These are phyloP conservation scores for Neomorphus geoffroyi DNA, from an alignment of 2,797 vertebrate species.

Conservation along the genomic window DNA sequence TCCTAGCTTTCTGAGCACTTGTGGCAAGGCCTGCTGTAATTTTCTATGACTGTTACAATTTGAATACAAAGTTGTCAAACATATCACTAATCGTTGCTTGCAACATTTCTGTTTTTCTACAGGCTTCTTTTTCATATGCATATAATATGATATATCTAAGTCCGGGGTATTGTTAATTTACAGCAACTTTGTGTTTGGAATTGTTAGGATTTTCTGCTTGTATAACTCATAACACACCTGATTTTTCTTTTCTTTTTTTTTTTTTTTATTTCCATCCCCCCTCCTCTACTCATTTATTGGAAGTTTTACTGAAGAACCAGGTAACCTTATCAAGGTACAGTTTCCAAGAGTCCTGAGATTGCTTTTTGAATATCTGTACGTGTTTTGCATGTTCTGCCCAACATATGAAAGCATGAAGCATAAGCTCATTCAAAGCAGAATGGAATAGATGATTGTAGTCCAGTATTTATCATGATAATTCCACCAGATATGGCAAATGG, in stretches of 20 bases:
- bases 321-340: not conserved
- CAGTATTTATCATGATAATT: not conserved
- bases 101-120: conserved; percentile 40
- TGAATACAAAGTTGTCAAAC: conserved; percentile 39
- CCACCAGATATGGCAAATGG: not conserved
- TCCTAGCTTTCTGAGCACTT: not conserved
- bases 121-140: not conserved
- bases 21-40: conserved; percentile 10
- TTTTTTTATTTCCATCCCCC: too few relatives aligned
- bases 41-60: conserved; percentile 17
- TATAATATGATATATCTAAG: not conserved
- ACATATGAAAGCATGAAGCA: not conserved
- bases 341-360: not conserved
- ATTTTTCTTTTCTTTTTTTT: not conserved
- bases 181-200: not conserved
- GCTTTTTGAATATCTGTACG: not conserved
- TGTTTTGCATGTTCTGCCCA: not conserved
- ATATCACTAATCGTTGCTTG: conserved; percentile 36
- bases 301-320: not conserved
- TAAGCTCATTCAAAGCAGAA: not conserved
- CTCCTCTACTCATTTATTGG: not conserved
- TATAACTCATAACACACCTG: not conserved
- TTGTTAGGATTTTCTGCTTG: not conserved
- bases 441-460: not conserved
- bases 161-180: not conserved